A percentile compares a stretch with the other conserved stretches of the same genome.
phyloP scores from a whole-genome alignment of 2,113 vertebrate genomes.

The Patagioenas fasciata region DNA sequence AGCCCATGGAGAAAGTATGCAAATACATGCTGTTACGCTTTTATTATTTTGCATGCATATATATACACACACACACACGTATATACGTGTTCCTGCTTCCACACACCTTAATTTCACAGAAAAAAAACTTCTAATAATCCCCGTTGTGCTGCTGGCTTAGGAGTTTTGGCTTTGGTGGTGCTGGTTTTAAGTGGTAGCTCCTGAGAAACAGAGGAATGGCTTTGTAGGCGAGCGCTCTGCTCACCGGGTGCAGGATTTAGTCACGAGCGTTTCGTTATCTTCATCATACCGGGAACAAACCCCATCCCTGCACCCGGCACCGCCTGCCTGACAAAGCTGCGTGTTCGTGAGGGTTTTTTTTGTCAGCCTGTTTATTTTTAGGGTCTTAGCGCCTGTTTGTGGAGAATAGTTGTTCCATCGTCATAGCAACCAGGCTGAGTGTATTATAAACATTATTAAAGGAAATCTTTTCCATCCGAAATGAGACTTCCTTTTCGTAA shows the following conservation, averaged over 20 bases:
- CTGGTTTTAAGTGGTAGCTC: background rate
- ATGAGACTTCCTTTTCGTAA: background rate
- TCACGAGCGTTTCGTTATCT: background rate
- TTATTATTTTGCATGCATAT: no score
- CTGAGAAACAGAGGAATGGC: fast-evolving
- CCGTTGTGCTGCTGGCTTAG: fast-evolving
- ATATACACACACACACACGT: fast-evolving
- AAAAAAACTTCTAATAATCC: no score
- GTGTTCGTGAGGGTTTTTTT: background rate
- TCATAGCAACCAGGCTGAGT: slow-evolving; percentile 61
- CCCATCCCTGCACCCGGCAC: background rate
- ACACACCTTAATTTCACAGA: background rate
- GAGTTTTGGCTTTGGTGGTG: fast-evolving
- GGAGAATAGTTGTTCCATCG: slow-evolving; percentile 56
- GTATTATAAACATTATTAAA: slow-evolving; percentile 62
- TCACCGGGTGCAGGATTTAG: background rate
- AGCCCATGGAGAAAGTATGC: background rate
- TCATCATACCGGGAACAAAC: fast-evolving
- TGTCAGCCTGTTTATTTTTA: slow-evolving; percentile 54
- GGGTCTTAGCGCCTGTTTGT: slow-evolving; percentile 49
- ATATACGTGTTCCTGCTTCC: fast-evolving
- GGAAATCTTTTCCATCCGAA: slow-evolving; percentile 35
- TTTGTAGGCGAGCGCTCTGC: background rate
- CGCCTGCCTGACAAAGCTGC: background rate
- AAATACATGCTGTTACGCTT: background rate